Evolutionary conservation across 2,113 vertebrate genomes (phyloP), one percentile per base, ranked within the genome.

Genomic region (Nycticebus coucang): DNA sequence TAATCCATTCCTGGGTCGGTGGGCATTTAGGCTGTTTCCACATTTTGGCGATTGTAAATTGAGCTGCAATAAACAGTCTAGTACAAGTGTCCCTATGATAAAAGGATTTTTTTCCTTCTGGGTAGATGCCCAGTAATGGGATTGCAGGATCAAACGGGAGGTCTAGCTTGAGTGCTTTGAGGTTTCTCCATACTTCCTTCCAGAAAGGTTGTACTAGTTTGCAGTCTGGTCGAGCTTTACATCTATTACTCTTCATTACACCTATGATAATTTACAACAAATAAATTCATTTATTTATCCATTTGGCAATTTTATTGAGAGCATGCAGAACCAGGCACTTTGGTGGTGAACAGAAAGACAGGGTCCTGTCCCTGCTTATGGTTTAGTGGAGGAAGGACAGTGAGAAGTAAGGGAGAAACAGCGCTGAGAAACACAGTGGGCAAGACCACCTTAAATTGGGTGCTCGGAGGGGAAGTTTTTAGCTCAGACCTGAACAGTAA

Each of bases 351-450:
- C 8, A 35, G 64, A 83, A 53, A 64, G 18, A 19, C 5, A 41
- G 22, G 50, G 22, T 37, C 5, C 26, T 68, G 33, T 12, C 6
- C 69, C 7, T 14, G 11, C 28, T 41, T 5, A 41, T 5, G 41
- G 45, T 18, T 28, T 28, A n/a, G 7, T 57, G 18, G 26, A 33
- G 18, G n/a, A 35, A 62, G 60, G 41, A 53, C 7, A 87, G 21
- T 7, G 9, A 2, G 45, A 37, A 50, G 57, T 2, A 33, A 75
- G 26, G 28, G 10, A 53, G 35, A 2, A 35, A 14, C 0, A 57
- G 14, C n/a, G 3, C 17, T 3, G 53, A 35, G 79, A 12, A 14
- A 24, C 8, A 13, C 18, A 0, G 12, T 8, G 19, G 7, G 11
- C 1, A 11, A 71, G n/a, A 19, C 12, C 1, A 7, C 7, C 28